These are phyloP conservation scores for Anaspis maculata DNA, from an alignment of 2,888 invertebrate species.

Conservation along the genomic window DNA sequence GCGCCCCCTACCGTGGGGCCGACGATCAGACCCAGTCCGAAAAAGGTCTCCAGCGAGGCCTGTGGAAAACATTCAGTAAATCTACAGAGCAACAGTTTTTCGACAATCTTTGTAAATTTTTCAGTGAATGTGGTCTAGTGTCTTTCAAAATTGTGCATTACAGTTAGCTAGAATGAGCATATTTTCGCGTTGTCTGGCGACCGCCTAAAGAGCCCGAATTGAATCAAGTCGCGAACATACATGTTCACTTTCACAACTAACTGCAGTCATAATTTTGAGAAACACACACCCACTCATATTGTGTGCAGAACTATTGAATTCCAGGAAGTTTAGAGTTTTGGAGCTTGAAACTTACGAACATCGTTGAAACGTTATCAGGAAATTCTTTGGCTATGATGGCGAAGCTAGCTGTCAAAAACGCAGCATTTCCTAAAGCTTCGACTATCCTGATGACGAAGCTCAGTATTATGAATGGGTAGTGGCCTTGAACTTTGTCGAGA, in stretches of 20 bases:
- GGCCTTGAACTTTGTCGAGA: slow-evolving; percentile 61
- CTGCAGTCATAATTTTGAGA: no score
- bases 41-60: slow-evolving; percentile 81
- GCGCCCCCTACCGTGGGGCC: slow-evolving; percentile 88
- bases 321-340: no score
- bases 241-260: no score
- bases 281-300: no score
- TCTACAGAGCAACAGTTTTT: slow-evolving; percentile 1
- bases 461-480: slow-evolving; percentile 63
- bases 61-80: slow-evolving; percentile 31
- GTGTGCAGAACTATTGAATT: no score
- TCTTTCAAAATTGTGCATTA: no score
- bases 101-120: no score
- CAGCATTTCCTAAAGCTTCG: slow-evolving; percentile 80
- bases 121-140: no score
- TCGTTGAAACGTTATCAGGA: slow-evolving; percentile 74
- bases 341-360: slow-evolving; percentile 83
- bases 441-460: slow-evolving; percentile 73
- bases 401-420: slow-evolving; percentile 78
- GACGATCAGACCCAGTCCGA: slow-evolving; percentile 78
- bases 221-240: no score
- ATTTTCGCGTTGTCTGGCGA: no score
- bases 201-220: no score
- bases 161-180: no score
- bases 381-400: slow-evolving; percentile 84